These are phyloP conservation scores for Macaria liturata DNA, from an alignment of 2,888 invertebrate species.

Conservation along the genomic window DNA sequence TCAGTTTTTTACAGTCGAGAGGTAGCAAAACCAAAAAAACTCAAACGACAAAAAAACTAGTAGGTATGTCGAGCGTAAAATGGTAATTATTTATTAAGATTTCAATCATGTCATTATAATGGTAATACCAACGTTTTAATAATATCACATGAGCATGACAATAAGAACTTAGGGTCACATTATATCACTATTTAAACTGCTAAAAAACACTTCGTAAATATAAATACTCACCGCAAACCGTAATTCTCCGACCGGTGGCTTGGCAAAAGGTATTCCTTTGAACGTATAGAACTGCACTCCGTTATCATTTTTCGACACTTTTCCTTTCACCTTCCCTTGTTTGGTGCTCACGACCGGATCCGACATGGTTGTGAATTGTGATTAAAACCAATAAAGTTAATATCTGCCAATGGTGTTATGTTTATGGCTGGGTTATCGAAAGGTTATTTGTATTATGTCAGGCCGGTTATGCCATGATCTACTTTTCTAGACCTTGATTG, in stretches of 20 bases:
- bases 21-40: no score
- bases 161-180: no score
- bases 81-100: no score
- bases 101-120: no score
- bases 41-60: no score
- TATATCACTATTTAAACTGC: no score
- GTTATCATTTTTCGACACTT: conserved; percentile 55
- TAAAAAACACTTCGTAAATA: no score
- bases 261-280: conserved; percentile 79
- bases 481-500: neutral
- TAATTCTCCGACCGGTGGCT: conserved; percentile 70
- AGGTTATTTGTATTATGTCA: conserved; percentile 4
- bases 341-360: conserved; percentile 54
- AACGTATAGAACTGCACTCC: conserved; percentile 57
- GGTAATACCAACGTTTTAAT: no score
- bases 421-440: conserved; percentile 6
- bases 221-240: conserved; percentile 52
- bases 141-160: no score
- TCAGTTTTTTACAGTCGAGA: no score
- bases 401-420: conserved; percentile 2
- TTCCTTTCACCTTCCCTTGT: conserved; percentile 77
- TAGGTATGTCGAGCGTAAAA: no score
- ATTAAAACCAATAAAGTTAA: neutral
- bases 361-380: conserved; percentile 39
- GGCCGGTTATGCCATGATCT: conserved; percentile 4